Evolutionary conservation across 2,113 vertebrate genomes (phyloP), one percentile per base, ranked within the genome.

Genomic region (Quiscalus mexicanus): DNA sequence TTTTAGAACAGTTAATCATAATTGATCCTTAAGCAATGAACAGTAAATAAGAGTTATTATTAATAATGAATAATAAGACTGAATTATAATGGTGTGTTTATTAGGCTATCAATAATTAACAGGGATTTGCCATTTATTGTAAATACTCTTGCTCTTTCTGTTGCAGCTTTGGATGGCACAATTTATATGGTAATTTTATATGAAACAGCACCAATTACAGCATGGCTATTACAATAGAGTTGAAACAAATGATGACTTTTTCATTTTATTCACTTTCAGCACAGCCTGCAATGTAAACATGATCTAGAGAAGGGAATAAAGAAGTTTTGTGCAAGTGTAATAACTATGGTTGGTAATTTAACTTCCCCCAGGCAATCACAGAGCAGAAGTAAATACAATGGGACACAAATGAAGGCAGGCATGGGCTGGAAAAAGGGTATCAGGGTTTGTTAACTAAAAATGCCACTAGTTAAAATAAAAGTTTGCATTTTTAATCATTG

Each of bases 131-230:
- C 90, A 90, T 84, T 97, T 93, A 83, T 88, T 93, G 95, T 95
- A 96, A 93, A 88, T 91, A 91, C 89, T 87, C n/a, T 83, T 93
- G 65, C 85, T 88, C 58, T 74, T 96, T 83, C 93, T 95, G 89
- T 89, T 94, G 93, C 79, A 91, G 89, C 50, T 96, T 95, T 95
- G 84, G 90, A 88, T 77, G 53, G 67, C 14, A 37, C 90, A 95
- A 97, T 97, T 97, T 97, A 95, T 74, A 97, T 96, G 89, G 56
- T 96, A 97, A 97, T 98, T 97, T 97, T 95, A 71, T 90, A 90
- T 90, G 86, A 92, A 88, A 94, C 28, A 85, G 83, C 8, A 14
- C 91, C 91, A 95, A 75, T 97, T 97, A 94, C 95, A 86, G 90
- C 92, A 87, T 62, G 78, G 91, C 52, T 96, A 27, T 87, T 96